These are phyloP conservation scores for Ischnus inquisitorius DNA, from an alignment of 2,888 invertebrate genomes.

Conservation along the genomic window DNA sequence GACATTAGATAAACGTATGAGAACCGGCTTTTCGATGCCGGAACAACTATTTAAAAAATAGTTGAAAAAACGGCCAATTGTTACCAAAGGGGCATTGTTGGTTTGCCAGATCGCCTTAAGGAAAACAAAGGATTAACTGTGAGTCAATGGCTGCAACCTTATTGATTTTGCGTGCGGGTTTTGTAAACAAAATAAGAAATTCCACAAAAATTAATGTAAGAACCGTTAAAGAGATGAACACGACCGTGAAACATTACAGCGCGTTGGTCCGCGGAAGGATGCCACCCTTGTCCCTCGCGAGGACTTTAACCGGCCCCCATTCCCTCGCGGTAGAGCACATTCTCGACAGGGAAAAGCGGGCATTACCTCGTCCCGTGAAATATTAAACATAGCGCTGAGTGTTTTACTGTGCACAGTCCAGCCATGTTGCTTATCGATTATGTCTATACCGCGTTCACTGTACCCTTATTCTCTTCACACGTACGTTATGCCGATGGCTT, in stretches of 20 bases:
- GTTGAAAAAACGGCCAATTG: no score
- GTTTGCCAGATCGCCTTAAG: no score
- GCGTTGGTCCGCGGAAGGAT: no score
- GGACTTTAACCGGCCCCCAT: constrained; percentile 21
- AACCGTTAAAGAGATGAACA: background rate
- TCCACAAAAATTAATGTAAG: background rate
- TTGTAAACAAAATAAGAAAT: background rate
- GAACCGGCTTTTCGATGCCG: no score
- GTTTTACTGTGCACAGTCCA: constrained; percentile 78
- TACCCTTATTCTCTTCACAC: background rate
- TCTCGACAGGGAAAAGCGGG: constrained; percentile 67
- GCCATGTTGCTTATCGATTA: constrained; percentile 81
- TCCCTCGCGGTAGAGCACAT: constrained; percentile 55
- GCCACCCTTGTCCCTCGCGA: constrained; percentile 20
- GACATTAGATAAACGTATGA: no score
- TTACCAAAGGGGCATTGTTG: no score
- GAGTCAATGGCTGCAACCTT: background rate
- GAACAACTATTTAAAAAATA: no score
- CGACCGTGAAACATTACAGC: constrained; percentile 25
- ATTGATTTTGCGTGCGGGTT: background rate
- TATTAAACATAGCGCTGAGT: constrained; percentile 80
- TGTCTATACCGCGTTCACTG: constrained; percentile 5
- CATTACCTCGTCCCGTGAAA: constrained; percentile 78
- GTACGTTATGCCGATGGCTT: background rate
- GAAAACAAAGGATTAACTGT: background rate